Base-by-base conservation (phyloP, 2,888 invertebrate genomes). In the Mythimna ferrago region DNA sequence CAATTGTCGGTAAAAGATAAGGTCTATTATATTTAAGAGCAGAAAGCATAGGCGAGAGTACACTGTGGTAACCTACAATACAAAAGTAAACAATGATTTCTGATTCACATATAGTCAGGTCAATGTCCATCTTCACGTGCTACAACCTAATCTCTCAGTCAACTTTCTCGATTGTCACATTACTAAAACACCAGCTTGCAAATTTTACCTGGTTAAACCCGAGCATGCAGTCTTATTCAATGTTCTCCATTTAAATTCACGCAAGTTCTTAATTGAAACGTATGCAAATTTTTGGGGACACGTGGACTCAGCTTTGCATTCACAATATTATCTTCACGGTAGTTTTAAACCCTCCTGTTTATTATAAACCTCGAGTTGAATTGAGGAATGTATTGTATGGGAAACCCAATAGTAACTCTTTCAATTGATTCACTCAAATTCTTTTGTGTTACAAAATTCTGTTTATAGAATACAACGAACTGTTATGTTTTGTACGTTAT, bases 241-340 rank as follows among this genome's bases (percentile, higher is more conserved):
- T 32, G 44, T 32, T 16, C 16, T 16, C 35, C 3, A 35, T 41
- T 38, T 53, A 41, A 38, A 38, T n/a, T 38, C 6, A 58, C 19
- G 10, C 21, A 38, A 58, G 26, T 58, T 35, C 35, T 21, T 2
- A 32, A 44, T 79, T 26, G 0, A 53, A 72, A 78, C 6, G 16
- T 63, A 66, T 51, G 14, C 68, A 67, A 78, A 76, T 80, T 76
- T 66, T 70, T 60, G 41, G 41, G 66, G 64, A 76, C 65, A 61
- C 65, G 71, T 78, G 53, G 78, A 80, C 67, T 80, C 51, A 54
- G 72, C 62, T 81, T 85, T 76, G 41, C 82, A 51, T 73, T 72
- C 69, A 63, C 80, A 82, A 83, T 80, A 81, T 78, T 71, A 54
- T 66, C 62, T 14, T 38, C 14, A 26, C 38, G 63, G 35, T 26